Evolutionary conservation across 2,113 vertebrate genomes (phyloP).

Genomic region (Galemys pyrenaicus): DNA sequence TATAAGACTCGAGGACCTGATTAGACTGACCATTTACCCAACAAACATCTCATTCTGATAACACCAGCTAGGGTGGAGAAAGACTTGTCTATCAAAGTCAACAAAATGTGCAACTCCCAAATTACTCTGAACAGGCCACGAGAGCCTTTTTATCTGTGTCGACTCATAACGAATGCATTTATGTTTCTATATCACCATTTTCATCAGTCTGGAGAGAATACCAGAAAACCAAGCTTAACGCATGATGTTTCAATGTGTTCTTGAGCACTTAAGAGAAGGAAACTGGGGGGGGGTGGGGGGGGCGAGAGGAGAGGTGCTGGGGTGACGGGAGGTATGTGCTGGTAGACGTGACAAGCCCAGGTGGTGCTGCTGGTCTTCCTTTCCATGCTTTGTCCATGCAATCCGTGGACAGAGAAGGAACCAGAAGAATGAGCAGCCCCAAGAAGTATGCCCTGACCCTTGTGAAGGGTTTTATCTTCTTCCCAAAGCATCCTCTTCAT

Average conservation of each 20-base stretch:
- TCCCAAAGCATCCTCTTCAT: not conserved
- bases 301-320: not conserved
- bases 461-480: not conserved
- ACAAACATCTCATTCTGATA: constrained; percentile 63
- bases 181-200: constrained; percentile 1
- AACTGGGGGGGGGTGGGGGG: rapidly evolving
- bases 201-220: constrained; percentile 31
- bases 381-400: not conserved
- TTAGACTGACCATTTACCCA: constrained; percentile 40
- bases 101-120: constrained; percentile 61
- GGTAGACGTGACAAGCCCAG: not conserved
- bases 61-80: constrained; percentile 39
- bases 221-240: not conserved
- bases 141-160: constrained; percentile 59
- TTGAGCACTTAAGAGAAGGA: not conserved
- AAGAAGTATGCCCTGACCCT: not conserved
- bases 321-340: not conserved
- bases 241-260: not conserved
- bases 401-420: not conserved
- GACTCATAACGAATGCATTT: constrained; percentile 27
- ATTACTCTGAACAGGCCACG: constrained; percentile 61
- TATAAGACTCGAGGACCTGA: not conserved
- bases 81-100: constrained; percentile 60
- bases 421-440: not conserved
- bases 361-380: not conserved